phyloP scores from a whole-genome alignment of 2,888 invertebrate species.

The Andrena camellia region DNA sequence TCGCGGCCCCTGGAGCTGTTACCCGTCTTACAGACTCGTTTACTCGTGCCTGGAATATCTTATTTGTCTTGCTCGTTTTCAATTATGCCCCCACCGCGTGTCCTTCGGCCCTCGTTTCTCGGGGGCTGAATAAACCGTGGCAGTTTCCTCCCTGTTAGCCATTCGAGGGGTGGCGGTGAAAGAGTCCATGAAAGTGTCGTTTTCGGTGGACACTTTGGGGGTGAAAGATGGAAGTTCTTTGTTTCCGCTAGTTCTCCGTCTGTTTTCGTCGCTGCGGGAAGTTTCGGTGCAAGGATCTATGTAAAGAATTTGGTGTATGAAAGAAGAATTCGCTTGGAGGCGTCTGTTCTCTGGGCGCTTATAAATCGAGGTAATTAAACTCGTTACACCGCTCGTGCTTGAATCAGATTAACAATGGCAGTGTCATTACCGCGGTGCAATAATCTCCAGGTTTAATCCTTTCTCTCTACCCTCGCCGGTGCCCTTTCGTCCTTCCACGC shows the following conservation, averaged over 20 bases:
- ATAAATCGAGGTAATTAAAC: slow-evolving; percentile 25
- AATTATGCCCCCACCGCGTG: slow-evolving; percentile 4
- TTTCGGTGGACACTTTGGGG: background rate
- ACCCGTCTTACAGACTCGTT: slow-evolving; percentile 1
- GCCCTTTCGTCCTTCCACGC: slow-evolving; percentile 18
- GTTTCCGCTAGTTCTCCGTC: no score
- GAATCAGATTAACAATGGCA: slow-evolving; percentile 13
- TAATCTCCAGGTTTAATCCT: slow-evolving; percentile 24
- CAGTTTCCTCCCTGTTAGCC: background rate
- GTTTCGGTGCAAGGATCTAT: no score
- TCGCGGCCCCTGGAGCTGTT: background rate
- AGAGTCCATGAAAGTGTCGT: background rate
- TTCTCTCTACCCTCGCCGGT: slow-evolving; percentile 4
- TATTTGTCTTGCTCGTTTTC: slow-evolving; percentile 19
- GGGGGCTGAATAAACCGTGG: background rate
- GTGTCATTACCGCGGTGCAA: slow-evolving; percentile 23
- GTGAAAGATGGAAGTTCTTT: background rate
- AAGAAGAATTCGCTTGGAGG: background rate
- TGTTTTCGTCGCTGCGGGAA: background rate
- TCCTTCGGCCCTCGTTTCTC: background rate
- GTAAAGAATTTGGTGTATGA: no score
- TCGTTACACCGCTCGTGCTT: background rate
- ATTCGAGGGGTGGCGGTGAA: background rate
- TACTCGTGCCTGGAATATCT: slow-evolving; percentile 19
- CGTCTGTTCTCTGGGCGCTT: background rate